Evolutionary conservation across 2,888 invertebrate genomes (phyloP), one percentile per base, ranked within the genome.

Genomic region (Leistus spinibarbis): DNA sequence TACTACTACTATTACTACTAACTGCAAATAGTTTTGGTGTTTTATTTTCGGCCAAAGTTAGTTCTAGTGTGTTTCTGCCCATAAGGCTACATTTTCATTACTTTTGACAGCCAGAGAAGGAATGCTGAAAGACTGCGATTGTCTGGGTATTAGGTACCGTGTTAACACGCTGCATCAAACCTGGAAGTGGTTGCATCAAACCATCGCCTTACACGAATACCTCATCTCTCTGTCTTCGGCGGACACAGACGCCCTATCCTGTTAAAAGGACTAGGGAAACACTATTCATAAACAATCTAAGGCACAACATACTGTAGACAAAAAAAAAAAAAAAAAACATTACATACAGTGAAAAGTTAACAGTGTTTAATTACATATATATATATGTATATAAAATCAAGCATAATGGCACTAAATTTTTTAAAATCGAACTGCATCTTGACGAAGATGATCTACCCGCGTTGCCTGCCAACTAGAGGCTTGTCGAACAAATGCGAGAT

Each of bases 111-210:
- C 82, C 82, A 81, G 82, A 82, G 80, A 81, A 84, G 85, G 83
- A 83, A 85, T 85, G 85, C 84, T 84, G 82, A 91, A 89, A 88
- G 91, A 91, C 88, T 91, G 91, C 86, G 93, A 93, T 86, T 93
- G 93, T 91, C 89, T 95, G 90, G 94, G 93, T 89, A 93, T 95
- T 88, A 93, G 95, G 88, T 91, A 90, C 90, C 94, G 95, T 89
- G 92, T 93, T 87, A 93, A 92, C 88, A 90, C 91, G 88, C 91
- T 95, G 87, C 95, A 95, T 88, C 95, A 95, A 88, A 96, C 95
- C 85, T 95, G 94, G 93, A 95, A 95, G 95, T 96, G 95, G 95
- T 88, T 96, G 86, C 95, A 96, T 86, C 95, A 95, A 86, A 96
- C 95, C 79, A 93, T 94, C 83, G 92, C 92, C 82, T 90, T 95